These are phyloP conservation scores for Noctua janthina DNA, from an alignment of 2,888 invertebrate genomes.

Conservation along the genomic window DNA sequence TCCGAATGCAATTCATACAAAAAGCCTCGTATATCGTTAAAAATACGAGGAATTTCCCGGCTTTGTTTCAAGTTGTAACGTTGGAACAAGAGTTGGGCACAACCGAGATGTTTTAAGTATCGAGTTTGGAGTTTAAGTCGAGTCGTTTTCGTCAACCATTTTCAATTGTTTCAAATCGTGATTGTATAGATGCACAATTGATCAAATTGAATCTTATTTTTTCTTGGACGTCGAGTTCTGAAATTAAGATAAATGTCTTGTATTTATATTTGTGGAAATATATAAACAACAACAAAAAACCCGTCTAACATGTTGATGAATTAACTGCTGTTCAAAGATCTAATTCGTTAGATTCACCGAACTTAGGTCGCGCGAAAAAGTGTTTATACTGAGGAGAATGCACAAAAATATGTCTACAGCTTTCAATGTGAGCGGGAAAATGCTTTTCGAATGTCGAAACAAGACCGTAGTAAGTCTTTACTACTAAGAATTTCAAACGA, in stretches of 20 bases:
- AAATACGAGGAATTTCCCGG: conserved; percentile 63
- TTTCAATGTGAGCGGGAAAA: background rate
- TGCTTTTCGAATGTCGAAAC: too few relatives aligned
- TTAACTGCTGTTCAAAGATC: background rate
- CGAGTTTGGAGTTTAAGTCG: background rate
- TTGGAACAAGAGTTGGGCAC: background rate
- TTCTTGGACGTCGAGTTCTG: background rate
- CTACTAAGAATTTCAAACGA: background rate
- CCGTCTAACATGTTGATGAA: too few relatives aligned
- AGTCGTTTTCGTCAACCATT: background rate
- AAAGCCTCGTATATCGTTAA: conserved; percentile 65
- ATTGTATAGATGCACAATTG: background rate
- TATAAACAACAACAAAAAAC: too few relatives aligned
- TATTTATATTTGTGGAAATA: too few relatives aligned
- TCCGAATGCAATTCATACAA: conserved; percentile 68
- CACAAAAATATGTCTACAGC: background rate
- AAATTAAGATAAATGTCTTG: background rate
- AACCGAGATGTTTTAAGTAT: conserved; percentile 4
- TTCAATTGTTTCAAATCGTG: background rate
- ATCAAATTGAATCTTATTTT: background rate
- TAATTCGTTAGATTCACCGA: too few relatives aligned
- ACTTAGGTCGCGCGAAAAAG: too few relatives aligned
- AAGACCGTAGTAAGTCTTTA: background rate
- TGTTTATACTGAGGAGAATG: too few relatives aligned
- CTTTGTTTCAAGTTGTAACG: conserved; percentile 69